Percentiles rank a stretch among this genome's conserved stretches.
Conservation (phyloP, 1,140 invertebrate species). For the Physella acuta region DNA sequence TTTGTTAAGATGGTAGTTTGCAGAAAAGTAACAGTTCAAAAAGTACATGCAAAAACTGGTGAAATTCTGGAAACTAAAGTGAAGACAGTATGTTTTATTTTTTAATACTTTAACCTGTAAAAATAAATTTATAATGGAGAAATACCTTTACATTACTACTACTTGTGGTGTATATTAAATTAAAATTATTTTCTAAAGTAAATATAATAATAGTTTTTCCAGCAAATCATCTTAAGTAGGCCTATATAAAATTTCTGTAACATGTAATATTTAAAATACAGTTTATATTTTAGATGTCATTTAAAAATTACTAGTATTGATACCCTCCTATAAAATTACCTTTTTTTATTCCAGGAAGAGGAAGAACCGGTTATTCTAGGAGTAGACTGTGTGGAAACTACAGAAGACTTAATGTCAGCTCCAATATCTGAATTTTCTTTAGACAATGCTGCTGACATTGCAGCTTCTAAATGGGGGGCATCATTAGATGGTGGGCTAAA, state of each 20-base stretch:
- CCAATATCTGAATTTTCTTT: not conserved
- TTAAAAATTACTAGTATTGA: too few species aligned
- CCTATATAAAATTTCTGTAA: too few species aligned
- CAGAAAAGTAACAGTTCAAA: constrained; percentile 22
- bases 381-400: constrained; percentile 25
- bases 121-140: too few species aligned
- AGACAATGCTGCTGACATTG: not conserved
- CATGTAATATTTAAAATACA: too few species aligned
- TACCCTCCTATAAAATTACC: too few species aligned
- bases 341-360: constrained; percentile 28
- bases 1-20: constrained; percentile 27
- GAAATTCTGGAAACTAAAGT: constrained; percentile 24
- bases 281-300: too few species aligned
- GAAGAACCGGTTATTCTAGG: constrained; percentile 26
- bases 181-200: too few species aligned
- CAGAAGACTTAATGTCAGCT: constrained; percentile 17
- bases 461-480: not conserved
- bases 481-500: constrained; percentile 16
- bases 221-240: too few species aligned
- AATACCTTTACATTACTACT: too few species aligned
- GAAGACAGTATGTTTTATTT: constrained; percentile 11
- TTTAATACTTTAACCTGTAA: not conserved
- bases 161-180: too few species aligned
- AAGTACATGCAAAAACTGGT: constrained; percentile 8
- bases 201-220: too few species aligned